phyloP scores from a whole-genome alignment of 2,888 invertebrate species.

The Perizoma flavofasciatum region DNA sequence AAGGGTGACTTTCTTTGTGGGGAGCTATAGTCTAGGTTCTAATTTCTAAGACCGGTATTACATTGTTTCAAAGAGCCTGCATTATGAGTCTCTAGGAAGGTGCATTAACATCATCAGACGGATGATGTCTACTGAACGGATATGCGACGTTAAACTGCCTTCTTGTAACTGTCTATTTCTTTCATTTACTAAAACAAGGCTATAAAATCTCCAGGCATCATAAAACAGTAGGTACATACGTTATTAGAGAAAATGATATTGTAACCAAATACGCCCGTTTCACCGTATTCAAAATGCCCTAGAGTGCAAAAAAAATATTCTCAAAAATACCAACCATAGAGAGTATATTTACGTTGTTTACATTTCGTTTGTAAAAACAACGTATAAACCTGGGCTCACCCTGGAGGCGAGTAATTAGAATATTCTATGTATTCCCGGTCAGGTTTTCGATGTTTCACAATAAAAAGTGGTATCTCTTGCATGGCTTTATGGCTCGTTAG shows the following conservation, averaged over 20 bases:
- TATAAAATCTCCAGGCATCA: too few relatives aligned
- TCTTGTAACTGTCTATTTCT: too few relatives aligned
- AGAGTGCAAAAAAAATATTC: conserved; percentile 35
- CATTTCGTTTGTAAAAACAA: conserved; percentile 49
- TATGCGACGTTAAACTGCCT: too few relatives aligned
- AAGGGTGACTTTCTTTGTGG: conserved; percentile 24
- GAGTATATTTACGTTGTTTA: conserved; percentile 40
- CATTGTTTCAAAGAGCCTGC: too few relatives aligned
- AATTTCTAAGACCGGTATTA: conserved; percentile 31
- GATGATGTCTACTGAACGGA: too few relatives aligned
- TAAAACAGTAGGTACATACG: too few relatives aligned
- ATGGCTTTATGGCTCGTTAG: conserved; percentile 23
- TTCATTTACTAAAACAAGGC: too few relatives aligned
- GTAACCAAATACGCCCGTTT: conserved; percentile 17
- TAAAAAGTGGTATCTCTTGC: conserved; percentile 33
- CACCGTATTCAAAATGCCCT: conserved; percentile 40
- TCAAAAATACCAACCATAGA: conserved; percentile 29
- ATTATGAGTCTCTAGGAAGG: too few relatives aligned
- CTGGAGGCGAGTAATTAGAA: conserved; percentile 58
- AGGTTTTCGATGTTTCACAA: conserved; percentile 45
- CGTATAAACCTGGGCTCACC: conserved; percentile 34
- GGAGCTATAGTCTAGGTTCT: conserved; percentile 25
- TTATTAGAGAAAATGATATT: conserved; percentile 3
- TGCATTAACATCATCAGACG: too few relatives aligned
- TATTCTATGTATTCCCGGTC: conserved; percentile 44